These are phyloP conservation scores for Aythya baeri DNA, from an alignment of 2,113 vertebrate species.

Conservation along the genomic window DNA sequence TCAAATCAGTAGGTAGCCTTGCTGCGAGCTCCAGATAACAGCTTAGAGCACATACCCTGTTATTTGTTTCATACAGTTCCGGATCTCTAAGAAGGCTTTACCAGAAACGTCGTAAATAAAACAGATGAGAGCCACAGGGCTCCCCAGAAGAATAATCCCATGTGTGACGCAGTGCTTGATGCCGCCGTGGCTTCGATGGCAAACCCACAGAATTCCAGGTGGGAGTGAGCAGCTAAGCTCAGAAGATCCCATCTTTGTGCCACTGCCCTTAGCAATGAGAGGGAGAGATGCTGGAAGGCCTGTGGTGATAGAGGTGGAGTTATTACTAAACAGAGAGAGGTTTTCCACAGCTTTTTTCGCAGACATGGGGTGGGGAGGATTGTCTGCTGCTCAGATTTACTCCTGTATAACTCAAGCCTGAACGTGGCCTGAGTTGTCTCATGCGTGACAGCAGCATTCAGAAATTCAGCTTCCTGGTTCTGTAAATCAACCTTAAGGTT, in stretches of 20 bases:
- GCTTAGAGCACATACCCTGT: not conserved
- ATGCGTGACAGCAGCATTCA: rapidly evolving
- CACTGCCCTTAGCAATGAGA: not conserved
- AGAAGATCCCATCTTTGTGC: not conserved
- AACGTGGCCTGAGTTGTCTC: not conserved
- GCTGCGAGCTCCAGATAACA: not conserved
- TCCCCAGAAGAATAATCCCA: not conserved
- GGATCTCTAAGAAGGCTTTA: not conserved
- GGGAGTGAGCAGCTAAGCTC: not conserved
- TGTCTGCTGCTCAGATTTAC: not conserved
- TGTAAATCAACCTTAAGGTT: not conserved
- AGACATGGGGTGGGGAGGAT: rapidly evolving
- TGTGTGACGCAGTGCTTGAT: not conserved
- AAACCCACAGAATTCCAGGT: not conserved
- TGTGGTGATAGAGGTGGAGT: not conserved
- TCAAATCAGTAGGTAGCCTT: not conserved
- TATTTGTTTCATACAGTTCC: not conserved
- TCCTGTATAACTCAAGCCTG: not conserved
- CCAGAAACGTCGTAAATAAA: not conserved
- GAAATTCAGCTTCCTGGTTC: not conserved
- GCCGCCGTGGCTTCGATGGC: rapidly evolving
- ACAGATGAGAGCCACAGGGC: not conserved
- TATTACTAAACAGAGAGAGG: not conserved
- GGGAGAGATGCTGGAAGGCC: not conserved
- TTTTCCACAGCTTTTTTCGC: not conserved